phyloP scores from a whole-genome alignment of 1,140 invertebrate genomes.

The Panagrolaimus sp. region DNA sequence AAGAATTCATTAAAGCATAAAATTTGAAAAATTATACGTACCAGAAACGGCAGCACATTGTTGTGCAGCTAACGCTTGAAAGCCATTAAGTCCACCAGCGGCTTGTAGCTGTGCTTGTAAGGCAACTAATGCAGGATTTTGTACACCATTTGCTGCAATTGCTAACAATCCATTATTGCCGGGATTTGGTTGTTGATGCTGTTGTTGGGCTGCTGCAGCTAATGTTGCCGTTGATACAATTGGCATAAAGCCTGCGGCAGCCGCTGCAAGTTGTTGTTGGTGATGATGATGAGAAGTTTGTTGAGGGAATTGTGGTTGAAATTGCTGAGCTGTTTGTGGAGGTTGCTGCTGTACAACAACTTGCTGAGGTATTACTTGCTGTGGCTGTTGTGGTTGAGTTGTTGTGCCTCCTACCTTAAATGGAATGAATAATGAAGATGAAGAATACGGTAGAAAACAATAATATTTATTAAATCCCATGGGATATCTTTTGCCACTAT shows the following conservation, averaged over 20 bases:
- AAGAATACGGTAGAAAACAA: no score
- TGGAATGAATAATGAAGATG: no score
- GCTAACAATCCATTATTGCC: neutral
- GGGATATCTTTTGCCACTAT: no score
- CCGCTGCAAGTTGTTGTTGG: conserved; percentile 67
- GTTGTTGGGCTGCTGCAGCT: conserved; percentile 77
- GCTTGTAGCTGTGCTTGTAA: conserved; percentile 9
- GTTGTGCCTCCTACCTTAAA: no score
- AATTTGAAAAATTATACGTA: no score
- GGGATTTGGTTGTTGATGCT: conserved; percentile 63
- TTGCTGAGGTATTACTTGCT: no score
- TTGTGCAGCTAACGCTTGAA: neutral
- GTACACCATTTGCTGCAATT: neutral
- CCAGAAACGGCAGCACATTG: neutral
- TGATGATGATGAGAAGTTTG: neutral
- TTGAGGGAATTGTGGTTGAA: no score
- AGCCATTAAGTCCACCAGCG: neutral
- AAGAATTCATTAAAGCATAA: no score
- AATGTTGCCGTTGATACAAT: conserved; percentile 68
- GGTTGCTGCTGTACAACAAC: no score
- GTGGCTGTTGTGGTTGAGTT: no score
- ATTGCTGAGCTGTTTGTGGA: no score
- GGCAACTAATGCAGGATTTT: neutral
- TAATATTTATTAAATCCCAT: no score
- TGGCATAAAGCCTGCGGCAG: conserved; percentile 74